Evolutionary conservation across 2,888 invertebrate species (phyloP).

Genomic region (Notocelia uddmanniana): DNA sequence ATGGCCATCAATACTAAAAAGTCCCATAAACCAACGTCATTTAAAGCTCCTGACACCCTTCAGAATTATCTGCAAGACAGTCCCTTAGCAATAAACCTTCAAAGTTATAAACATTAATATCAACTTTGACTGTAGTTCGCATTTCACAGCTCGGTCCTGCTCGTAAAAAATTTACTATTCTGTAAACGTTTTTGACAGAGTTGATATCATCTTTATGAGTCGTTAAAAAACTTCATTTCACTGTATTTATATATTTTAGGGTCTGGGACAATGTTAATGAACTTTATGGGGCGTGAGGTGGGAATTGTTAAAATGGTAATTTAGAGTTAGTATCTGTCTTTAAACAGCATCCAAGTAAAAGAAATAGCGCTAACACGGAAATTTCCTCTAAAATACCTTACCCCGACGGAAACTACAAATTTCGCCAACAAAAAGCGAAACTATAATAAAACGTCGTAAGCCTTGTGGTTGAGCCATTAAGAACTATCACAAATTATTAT

Average conservation of each 20-base stretch:
- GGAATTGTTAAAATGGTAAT: background rate
- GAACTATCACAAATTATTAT: conserved; percentile 1
- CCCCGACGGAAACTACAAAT: conserved; percentile 6
- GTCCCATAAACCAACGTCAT: conserved; percentile 7
- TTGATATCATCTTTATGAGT: conserved; percentile 45
- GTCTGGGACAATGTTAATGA: conserved; percentile 15
- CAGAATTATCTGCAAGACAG: conserved; percentile 8
- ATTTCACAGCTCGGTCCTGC: conserved; percentile 23
- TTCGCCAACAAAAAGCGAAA: conserved; percentile 8
- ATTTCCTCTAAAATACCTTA: background rate
- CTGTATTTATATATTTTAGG: background rate
- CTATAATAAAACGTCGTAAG: background rate
- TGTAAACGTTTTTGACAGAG: conserved; percentile 43
- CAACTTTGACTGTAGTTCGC: conserved; percentile 39
- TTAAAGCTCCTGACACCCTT: background rate
- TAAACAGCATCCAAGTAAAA: conserved; percentile 1
- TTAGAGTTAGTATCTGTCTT: background rate
- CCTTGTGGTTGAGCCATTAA: conserved; percentile 8
- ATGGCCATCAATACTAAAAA: background rate
- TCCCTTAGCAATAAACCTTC: conserved; percentile 7
- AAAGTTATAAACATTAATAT: conserved; percentile 36
- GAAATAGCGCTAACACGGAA: background rate
- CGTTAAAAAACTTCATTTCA: conserved; percentile 44
- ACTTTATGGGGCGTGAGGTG: conserved; percentile 17
- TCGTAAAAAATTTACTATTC: conserved; percentile 43